Percentiles rank a stretch among this genome's conserved stretches.
phyloP scores from a whole-genome alignment of 2,888 invertebrate genomes.

The Exephanes ischioxanthus region DNA sequence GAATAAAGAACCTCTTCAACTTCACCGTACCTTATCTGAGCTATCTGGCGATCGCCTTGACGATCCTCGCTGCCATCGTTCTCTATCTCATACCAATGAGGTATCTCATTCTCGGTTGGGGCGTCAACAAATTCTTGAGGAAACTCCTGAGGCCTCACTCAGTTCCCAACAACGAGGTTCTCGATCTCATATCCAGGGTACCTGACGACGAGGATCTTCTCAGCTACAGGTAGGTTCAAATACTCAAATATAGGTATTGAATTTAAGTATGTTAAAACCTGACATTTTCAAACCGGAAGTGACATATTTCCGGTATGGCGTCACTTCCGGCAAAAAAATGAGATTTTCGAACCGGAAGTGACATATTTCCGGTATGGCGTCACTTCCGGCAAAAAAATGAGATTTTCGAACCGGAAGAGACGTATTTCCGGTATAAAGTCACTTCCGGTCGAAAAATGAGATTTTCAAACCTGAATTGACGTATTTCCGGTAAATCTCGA shows the following conservation, averaged over 20 bases:
- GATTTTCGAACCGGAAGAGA: too few species aligned
- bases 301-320: too few species aligned
- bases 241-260: background rate
- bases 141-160: conserved; percentile 96
- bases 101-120: conserved; percentile 96
- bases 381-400: too few species aligned
- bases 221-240: conserved; percentile 84
- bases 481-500: too few species aligned
- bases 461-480: too few species aligned
- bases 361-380: too few species aligned
- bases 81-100: conserved; percentile 96
- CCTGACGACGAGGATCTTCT: conserved; percentile 98
- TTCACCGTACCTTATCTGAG: conserved; percentile 99
- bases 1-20: conserved; percentile 97
- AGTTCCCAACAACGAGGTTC: conserved; percentile 98
- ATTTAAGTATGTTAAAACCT: background rate
- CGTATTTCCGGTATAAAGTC: too few species aligned
- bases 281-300: too few species aligned
- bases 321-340: too few species aligned
- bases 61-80: conserved; percentile 91
- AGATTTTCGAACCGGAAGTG: too few species aligned
- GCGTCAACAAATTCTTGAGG: conserved; percentile 97
- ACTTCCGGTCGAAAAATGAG: too few species aligned
- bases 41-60: conserved; percentile 93
- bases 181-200: conserved; percentile 97